A percentile compares a stretch with the other conserved stretches of the same genome.
Conservation (phyloP, 2,888 invertebrate species). For the Chrysodeixis includens region DNA sequence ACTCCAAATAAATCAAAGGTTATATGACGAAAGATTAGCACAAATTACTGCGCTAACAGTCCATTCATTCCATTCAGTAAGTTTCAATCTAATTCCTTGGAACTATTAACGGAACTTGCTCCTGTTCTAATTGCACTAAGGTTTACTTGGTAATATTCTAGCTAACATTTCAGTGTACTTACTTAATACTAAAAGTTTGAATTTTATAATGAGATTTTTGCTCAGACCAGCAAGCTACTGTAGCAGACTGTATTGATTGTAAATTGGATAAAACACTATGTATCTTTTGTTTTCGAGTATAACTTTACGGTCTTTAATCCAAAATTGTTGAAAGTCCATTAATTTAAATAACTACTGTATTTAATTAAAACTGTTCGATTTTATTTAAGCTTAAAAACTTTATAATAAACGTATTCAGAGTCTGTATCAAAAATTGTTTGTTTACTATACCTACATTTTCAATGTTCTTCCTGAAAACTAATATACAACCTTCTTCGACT, state of each 20-base stretch:
- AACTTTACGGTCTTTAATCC: too few species aligned
- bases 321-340: too few species aligned
- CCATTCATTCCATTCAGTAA: slow-evolving; percentile 30
- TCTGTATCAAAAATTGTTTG: neutral
- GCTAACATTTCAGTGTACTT: neutral
- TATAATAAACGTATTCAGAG: neutral
- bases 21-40: slow-evolving; percentile 24
- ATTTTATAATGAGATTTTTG: too few species aligned
- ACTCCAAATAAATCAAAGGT: slow-evolving; percentile 36
- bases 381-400: neutral
- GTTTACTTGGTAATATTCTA: slow-evolving; percentile 20
- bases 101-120: slow-evolving; percentile 36
- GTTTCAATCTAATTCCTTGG: slow-evolving; percentile 25
- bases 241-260: too few species aligned
- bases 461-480: slow-evolving; percentile 8
- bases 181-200: too few species aligned
- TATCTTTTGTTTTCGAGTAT: too few species aligned
- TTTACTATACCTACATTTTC: neutral
- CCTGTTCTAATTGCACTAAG: slow-evolving; percentile 16
- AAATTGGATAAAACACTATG: too few species aligned
- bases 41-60: slow-evolving; percentile 30
- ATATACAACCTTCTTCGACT: slow-evolving; percentile 5
- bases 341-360: too few species aligned
- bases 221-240: too few species aligned
- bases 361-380: too few species aligned